Evolutionary conservation across 2,113 vertebrate genomes (phyloP).

Genomic region (Halcyon malimbica): DNA sequence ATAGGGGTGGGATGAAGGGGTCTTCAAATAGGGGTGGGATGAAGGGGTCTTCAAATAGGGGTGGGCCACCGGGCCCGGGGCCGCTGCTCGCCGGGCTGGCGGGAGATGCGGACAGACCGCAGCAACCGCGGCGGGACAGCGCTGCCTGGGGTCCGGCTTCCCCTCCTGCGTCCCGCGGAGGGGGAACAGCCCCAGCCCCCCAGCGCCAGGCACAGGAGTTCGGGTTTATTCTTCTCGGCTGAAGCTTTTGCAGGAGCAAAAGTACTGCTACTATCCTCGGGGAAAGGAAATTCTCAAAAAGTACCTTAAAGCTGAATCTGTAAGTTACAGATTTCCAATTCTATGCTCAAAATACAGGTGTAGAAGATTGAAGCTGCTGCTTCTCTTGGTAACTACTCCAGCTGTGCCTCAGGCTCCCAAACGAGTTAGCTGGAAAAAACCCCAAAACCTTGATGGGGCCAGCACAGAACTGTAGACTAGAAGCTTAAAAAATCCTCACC

Average conservation of each 20-base stretch:
- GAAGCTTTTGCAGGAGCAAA: background rate
- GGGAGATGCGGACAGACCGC: no score
- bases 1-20: no score
- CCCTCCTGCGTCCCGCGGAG: background rate
- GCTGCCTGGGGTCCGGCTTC: no score
- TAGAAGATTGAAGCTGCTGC: background rate
- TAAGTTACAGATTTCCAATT: background rate
- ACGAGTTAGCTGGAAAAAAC: background rate
- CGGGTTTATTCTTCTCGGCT: no score
- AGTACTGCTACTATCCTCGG: background rate
- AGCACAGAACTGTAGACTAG: background rate
- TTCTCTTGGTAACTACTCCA: background rate
- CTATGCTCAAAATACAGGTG: background rate
- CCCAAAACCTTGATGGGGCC: background rate
- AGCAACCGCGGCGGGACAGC: background rate
- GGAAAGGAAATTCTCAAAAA: background rate
- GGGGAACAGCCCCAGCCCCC: background rate
- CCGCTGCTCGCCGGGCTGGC: no score
- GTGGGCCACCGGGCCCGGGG: no score
- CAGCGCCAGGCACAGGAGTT: background rate
- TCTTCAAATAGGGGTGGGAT: no score
- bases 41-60: no score
- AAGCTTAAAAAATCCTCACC: rapidly evolving
- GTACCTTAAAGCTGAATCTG: background rate
- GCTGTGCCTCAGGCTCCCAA: background rate